phyloP scores from a whole-genome alignment of 2,113 vertebrate species.

The Lepisosteus osseus region DNA sequence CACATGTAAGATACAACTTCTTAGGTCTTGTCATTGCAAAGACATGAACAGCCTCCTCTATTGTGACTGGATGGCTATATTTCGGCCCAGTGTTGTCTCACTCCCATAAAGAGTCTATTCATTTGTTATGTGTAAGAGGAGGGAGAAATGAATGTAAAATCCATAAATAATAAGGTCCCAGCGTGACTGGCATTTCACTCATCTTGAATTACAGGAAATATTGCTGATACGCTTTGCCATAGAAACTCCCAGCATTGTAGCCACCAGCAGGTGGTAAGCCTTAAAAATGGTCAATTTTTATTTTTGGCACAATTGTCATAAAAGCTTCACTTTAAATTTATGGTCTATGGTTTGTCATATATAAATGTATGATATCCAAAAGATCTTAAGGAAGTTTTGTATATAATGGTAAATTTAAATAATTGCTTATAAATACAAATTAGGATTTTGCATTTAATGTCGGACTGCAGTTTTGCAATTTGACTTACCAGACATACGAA shows the following conservation, averaged over 20 bases:
- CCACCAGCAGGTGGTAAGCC: not conserved
- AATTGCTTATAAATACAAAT: no score
- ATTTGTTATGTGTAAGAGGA: not conserved
- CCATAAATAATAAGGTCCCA: not conserved
- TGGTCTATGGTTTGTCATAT: no score
- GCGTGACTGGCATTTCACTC: conserved; percentile 11
- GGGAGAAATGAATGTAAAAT: not conserved
- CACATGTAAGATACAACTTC: not conserved
- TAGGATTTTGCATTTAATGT: no score
- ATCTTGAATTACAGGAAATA: not conserved
- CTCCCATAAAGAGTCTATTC: not conserved
- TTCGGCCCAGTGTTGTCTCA: not conserved
- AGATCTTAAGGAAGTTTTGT: no score
- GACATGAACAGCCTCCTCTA: not conserved
- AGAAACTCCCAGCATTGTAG: not conserved
- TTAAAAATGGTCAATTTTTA: no score
- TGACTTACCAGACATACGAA: no score
- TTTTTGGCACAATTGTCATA: no score
- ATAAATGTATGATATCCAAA: no score
- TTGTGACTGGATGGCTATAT: not conserved
- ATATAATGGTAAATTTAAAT: no score
- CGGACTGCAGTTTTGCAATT: no score
- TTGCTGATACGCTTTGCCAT: not conserved
- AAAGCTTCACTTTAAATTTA: no score
- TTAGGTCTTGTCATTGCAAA: not conserved